Conservation (phyloP, 2,113 vertebrate genomes). For the Cyprinodon brontotheroides region DNA sequence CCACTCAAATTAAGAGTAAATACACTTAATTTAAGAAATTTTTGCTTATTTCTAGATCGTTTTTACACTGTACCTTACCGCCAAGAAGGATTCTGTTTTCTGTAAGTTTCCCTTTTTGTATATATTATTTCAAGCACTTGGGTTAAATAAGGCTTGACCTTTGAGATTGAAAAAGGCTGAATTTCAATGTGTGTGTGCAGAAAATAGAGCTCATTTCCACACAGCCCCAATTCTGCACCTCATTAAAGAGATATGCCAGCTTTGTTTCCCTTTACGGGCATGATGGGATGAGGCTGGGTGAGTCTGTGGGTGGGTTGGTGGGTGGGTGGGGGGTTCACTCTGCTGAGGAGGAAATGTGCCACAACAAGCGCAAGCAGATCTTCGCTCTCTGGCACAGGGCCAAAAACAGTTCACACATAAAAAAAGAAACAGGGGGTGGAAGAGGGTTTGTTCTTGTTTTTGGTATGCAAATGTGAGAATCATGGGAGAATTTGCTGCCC, state of each 20-base stretch:
- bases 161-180: conserved; percentile 57
- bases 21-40: too few relatives aligned
- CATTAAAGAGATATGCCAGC: conserved; percentile 84
- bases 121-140: conserved; percentile 24
- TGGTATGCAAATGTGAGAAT: conserved; percentile 78
- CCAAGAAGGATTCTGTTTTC: conserved; percentile 27
- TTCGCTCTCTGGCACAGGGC: conserved; percentile 68
- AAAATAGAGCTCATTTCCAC: conserved; percentile 68
- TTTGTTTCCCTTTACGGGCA: conserved; percentile 80
- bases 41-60: too few relatives aligned
- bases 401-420: conserved; percentile 69
- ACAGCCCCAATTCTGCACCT: conserved; percentile 71
- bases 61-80: not conserved
- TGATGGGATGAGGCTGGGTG: conserved; percentile 76
- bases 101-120: conserved; percentile 2
- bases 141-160: conserved; percentile 64
- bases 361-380: conserved; percentile 76
- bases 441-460: conserved; percentile 44
- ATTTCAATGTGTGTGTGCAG: conserved; percentile 67
- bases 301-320: too few relatives aligned
- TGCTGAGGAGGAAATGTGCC: conserved; percentile 80
- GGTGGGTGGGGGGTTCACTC: conserved; percentile 38
- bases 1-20: too few relatives aligned
- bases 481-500: conserved; percentile 78
- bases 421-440: conserved; percentile 35